A percentile compares a stretch with the other conserved stretches of the same genome.
These are phyloP conservation scores for Leptobrachium ailaonicum DNA, from an alignment of 2,113 vertebrate species.

Conservation along the genomic window DNA sequence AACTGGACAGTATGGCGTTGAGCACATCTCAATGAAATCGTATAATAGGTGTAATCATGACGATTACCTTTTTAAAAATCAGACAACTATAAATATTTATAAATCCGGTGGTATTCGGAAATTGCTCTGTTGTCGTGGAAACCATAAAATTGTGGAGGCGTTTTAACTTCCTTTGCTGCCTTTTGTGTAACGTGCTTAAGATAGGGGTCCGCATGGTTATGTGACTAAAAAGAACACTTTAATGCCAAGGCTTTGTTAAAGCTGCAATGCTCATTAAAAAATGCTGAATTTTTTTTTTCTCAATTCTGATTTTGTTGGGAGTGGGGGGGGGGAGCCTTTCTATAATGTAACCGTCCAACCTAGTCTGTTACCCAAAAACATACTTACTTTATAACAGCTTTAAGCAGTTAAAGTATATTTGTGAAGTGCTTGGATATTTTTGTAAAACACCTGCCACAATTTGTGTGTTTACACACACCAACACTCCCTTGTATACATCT, in stretches of 20 bases:
- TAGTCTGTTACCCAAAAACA: too few species aligned
- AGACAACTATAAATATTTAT: constrained; percentile 49
- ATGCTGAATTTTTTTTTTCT: background rate
- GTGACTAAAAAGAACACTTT: background rate
- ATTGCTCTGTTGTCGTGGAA: constrained; percentile 30
- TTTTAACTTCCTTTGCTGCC: constrained; percentile 18
- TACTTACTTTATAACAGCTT: too few species aligned
- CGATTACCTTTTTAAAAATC: constrained; percentile 42
- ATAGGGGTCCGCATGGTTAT: background rate
- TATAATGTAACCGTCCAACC: too few species aligned
- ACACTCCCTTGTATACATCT: too few species aligned
- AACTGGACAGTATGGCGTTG: constrained; percentile 1
- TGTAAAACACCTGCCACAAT: too few species aligned
- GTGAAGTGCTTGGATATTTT: too few species aligned
- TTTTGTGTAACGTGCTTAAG: constrained; percentile 31
- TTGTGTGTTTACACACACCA: too few species aligned
- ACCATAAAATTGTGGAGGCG: constrained; percentile 45
- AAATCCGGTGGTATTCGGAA: constrained; percentile 40
- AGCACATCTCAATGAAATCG: constrained; percentile 10
- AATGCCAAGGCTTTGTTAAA: background rate
- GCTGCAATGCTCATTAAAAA: background rate
- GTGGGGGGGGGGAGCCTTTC: too few species aligned
- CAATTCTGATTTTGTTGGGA: too few species aligned
- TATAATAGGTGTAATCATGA: constrained; percentile 34
- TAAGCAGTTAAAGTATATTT: too few species aligned